Evolutionary conservation across 2,797 vertebrate species (phyloP).

Genomic region (Rallus crepitans): DNA sequence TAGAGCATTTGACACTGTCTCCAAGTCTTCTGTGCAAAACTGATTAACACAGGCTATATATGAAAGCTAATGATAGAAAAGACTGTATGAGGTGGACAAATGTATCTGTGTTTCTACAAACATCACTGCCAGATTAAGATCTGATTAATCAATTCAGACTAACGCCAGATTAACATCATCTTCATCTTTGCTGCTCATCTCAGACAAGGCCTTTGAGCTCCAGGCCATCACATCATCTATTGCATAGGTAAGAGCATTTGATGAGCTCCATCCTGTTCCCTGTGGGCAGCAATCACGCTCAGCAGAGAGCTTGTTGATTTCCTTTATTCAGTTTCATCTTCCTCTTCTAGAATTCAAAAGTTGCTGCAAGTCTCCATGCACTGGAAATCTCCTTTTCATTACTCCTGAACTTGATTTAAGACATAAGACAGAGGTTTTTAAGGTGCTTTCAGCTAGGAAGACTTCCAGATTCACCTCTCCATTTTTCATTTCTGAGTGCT

Average conservation of each 20-base stretch:
- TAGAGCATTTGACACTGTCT: neutral
- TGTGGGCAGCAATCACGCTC: slow-evolving; percentile 20
- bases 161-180: neutral
- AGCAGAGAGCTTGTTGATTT: neutral
- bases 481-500: neutral
- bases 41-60: neutral
- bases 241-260: neutral
- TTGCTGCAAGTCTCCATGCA: neutral
- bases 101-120: neutral
- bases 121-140: neutral
- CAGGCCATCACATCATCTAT: neutral
- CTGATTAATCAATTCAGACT: slow-evolving; percentile 33
- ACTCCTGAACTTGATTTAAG: neutral
- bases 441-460: neutral
- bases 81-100: neutral
- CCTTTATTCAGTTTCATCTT: slow-evolving; percentile 7
- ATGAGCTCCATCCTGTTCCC: neutral
- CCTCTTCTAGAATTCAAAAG: neutral
- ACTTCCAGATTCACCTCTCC: neutral
- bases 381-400: neutral
- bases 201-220: slow-evolving; percentile 10
- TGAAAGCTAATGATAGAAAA: neutral
- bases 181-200: neutral
- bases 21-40: neutral
- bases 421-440: neutral